Evolutionary conservation across 2,888 invertebrate genomes (phyloP).

Genomic region (Cheilosia vernalis): DNA sequence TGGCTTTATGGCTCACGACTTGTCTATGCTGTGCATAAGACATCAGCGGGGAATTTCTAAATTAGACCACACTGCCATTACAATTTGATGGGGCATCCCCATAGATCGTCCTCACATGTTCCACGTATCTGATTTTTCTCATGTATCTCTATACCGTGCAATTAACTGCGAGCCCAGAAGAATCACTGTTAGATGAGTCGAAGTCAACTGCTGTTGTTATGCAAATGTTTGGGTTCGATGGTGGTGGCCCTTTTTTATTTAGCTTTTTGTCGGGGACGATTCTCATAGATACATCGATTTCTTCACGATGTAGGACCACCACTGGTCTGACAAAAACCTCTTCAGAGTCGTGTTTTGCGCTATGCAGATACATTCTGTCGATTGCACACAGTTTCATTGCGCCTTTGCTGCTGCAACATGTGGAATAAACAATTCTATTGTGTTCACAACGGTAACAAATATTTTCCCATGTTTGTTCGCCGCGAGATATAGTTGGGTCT

Average conservation of each 20-base stretch:
- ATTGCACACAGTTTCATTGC: slow-evolving; percentile 60
- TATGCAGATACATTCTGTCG: slow-evolving; percentile 59
- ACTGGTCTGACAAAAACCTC: slow-evolving; percentile 15
- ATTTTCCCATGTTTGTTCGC: slow-evolving; percentile 18
- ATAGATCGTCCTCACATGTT: slow-evolving; percentile 39
- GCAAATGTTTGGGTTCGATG: slow-evolving; percentile 52
- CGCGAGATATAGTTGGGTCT: neutral
- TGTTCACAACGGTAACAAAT: slow-evolving; percentile 58
- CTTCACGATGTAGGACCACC: slow-evolving; percentile 13
- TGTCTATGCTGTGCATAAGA: slow-evolving; percentile 40
- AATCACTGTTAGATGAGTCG: slow-evolving; percentile 68
- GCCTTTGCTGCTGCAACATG: slow-evolving; percentile 51
- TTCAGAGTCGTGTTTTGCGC: slow-evolving; percentile 61
- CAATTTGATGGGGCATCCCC: slow-evolving; percentile 23
- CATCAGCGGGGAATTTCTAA: slow-evolving; percentile 38
- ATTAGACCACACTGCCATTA: slow-evolving; percentile 52
- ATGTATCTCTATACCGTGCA: slow-evolving; percentile 32
- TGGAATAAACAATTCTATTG: slow-evolving; percentile 67
- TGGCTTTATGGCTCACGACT: slow-evolving; percentile 70
- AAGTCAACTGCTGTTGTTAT: slow-evolving; percentile 57
- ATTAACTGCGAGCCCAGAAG: slow-evolving; percentile 53
- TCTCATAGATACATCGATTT: slow-evolving; percentile 35
- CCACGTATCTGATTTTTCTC: neutral
- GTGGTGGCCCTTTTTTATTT: slow-evolving; percentile 62
- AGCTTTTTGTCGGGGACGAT: slow-evolving; percentile 3